Percentiles rank a stretch among this genome's conserved stretches.
Conservation (phyloP, 2,888 invertebrate genomes). For the Gisinianus flammeolus region DNA sequence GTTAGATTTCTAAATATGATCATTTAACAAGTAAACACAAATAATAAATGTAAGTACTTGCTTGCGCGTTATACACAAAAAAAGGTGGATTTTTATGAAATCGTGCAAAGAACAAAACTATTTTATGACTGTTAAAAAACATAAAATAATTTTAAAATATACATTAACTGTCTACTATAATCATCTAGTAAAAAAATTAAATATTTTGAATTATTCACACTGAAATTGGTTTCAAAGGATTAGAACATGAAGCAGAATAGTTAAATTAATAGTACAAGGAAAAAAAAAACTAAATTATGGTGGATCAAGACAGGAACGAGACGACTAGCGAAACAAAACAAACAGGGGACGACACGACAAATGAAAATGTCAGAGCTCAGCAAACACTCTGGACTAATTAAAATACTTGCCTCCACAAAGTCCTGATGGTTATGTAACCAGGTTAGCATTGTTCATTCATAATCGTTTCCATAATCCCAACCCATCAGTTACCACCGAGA, state of each 20-base stretch:
- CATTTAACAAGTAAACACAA: no score
- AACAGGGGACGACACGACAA: slow-evolving; percentile 37
- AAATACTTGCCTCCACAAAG: slow-evolving; percentile 57
- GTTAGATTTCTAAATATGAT: no score
- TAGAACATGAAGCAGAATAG: neutral
- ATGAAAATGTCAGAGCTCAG: slow-evolving; percentile 18
- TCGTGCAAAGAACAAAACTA: no score
- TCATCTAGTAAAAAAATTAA: no score
- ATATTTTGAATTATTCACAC: no score
- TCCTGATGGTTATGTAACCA: slow-evolving; percentile 43
- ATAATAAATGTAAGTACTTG: no score
- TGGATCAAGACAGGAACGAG: slow-evolving; percentile 15
- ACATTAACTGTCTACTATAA: no score
- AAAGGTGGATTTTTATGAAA: no score
- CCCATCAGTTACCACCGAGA: slow-evolving; percentile 15
- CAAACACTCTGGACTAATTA: neutral
- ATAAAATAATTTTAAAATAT: no score
- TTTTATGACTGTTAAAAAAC: no score
- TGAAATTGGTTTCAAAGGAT: no score
- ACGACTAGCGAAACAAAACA: slow-evolving; percentile 13
- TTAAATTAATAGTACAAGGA: slow-evolving; percentile 3
- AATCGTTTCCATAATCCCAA: slow-evolving; percentile 7
- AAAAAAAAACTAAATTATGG: neutral
- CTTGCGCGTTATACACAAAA: no score
- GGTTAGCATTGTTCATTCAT: neutral